Conservation (phyloP, 2,797 vertebrate species). For the Oreochromis grahami region DNA sequence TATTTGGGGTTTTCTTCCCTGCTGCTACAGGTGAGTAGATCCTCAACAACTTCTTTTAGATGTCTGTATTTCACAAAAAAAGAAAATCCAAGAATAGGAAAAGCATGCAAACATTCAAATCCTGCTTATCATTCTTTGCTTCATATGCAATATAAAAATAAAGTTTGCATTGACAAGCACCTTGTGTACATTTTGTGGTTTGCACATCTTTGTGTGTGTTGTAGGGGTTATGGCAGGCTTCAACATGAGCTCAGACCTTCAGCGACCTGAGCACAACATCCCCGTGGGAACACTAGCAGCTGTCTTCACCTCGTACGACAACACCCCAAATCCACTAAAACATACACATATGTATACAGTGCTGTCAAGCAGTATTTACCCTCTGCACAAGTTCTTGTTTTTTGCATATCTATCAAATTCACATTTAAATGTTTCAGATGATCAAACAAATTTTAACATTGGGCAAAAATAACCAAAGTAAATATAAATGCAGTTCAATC, state of each 20-base stretch:
- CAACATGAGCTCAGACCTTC: conserved; percentile 98
- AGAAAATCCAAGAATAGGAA: neutral
- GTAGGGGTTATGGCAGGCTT: conserved; percentile 98
- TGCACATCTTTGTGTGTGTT: conserved; percentile 48
- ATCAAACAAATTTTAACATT: neutral
- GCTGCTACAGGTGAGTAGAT: conserved; percentile 87
- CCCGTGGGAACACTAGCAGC: conserved; percentile 93
- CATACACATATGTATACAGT: neutral
- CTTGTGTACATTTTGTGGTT: conserved; percentile 33
- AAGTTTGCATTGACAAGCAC: neutral
- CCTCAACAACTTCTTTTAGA: neutral
- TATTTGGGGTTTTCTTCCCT: conserved; percentile 98
- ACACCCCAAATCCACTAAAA: neutral
- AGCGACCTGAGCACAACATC: conserved; percentile 87
- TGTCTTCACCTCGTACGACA: conserved; percentile 91
- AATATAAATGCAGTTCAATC: neutral
- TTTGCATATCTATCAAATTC: neutral
- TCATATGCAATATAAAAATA: neutral
- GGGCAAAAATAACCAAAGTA: neutral
- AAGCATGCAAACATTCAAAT: neutral
- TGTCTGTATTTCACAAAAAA: neutral
- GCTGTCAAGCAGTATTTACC: neutral
- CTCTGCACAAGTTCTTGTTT: neutral
- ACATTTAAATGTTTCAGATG: neutral
- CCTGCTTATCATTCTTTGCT: neutral